Conservation (phyloP, 2,113 vertebrate genomes). For the Laticauda laticaudata region DNA sequence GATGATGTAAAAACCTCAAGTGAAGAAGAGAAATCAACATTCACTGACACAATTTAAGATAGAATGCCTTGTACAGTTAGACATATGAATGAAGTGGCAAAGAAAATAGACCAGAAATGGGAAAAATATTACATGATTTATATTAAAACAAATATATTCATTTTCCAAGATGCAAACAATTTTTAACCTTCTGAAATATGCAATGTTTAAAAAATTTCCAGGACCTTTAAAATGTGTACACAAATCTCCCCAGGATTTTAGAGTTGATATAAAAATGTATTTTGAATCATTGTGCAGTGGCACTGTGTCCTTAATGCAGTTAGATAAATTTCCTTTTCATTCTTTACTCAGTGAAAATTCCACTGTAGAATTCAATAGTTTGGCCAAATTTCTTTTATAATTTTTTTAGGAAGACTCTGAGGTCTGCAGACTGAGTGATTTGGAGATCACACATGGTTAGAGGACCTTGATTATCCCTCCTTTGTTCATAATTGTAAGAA, state of each 20-base stretch:
- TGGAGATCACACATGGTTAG: not conserved
- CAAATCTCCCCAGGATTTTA: not conserved
- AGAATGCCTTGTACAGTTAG: not conserved
- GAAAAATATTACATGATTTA: not conserved
- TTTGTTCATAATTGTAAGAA: not conserved
- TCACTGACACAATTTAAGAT: not conserved
- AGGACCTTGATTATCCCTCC: not conserved
- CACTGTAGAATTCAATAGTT: not conserved
- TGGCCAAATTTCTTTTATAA: not conserved
- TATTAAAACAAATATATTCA: not conserved
- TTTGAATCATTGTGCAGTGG: not conserved
- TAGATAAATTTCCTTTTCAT: not conserved
- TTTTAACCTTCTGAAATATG: not conserved
- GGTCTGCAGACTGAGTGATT: not conserved
- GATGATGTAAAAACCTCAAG: not conserved
- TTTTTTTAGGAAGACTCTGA: not conserved
- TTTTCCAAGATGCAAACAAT: not conserved
- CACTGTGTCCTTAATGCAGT: not conserved
- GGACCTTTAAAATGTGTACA: not conserved
- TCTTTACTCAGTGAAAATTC: not conserved
- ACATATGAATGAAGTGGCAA: not conserved
- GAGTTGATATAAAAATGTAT: not conserved
- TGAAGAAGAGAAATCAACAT: not conserved
- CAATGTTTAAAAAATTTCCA: not conserved
- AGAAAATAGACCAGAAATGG: no score